Evolutionary conservation across 2,888 invertebrate genomes (phyloP).

Genomic region (Itoplectis maculator): DNA sequence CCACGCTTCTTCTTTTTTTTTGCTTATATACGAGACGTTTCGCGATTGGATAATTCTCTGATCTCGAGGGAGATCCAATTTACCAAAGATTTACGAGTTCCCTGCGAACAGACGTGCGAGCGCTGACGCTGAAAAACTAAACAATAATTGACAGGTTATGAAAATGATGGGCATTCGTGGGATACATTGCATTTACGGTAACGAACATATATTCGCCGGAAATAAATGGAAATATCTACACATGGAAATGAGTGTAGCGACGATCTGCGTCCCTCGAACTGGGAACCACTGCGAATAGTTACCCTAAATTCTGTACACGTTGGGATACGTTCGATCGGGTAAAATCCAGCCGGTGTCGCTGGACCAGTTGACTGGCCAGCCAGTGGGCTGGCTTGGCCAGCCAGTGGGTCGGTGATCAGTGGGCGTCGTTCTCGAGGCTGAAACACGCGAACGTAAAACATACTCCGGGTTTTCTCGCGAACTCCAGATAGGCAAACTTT

Average conservation of each 20-base stretch:
- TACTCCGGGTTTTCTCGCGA: constrained; percentile 18
- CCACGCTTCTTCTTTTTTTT: too few relatives aligned
- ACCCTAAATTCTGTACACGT: constrained; percentile 10
- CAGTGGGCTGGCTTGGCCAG: constrained; percentile 55
- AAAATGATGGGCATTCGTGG: not conserved
- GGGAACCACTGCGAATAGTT: constrained; percentile 20
- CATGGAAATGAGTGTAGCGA: not conserved
- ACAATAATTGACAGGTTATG: too few relatives aligned
- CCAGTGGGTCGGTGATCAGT: constrained; percentile 64
- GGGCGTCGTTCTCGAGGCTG: constrained; percentile 57
- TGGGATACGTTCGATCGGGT: constrained; percentile 29
- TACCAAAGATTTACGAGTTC: constrained; percentile 27
- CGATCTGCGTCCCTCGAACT: not conserved
- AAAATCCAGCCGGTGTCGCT: constrained; percentile 40
- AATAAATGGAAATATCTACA: not conserved
- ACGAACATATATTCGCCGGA: not conserved
- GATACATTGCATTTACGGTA: not conserved
- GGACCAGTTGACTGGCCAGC: constrained; percentile 47
- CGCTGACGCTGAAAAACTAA: too few relatives aligned
- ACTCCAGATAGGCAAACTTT: constrained; percentile 47
- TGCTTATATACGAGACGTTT: not conserved
- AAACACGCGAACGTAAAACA: constrained; percentile 54
- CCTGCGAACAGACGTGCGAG: not conserved
- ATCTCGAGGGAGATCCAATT: constrained; percentile 58
- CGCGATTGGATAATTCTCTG: constrained; percentile 16